Percentiles rank a stretch among this genome's conserved stretches.
These are phyloP conservation scores for Tapirus terrestris DNA, from an alignment of 2,113 vertebrate genomes.

Conservation along the genomic window DNA sequence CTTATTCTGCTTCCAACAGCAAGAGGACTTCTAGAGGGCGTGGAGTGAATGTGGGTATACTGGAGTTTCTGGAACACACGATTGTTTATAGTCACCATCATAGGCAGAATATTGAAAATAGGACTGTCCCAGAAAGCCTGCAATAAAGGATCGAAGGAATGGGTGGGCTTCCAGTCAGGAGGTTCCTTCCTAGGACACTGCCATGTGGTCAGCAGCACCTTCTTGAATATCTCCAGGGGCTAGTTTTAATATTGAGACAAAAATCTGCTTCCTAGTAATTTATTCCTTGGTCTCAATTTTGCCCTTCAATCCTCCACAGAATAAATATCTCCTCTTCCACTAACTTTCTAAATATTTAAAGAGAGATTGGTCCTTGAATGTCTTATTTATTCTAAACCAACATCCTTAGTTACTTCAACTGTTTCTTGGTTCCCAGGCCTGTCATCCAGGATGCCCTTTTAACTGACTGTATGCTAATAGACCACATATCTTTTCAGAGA, in stretches of 20 bases:
- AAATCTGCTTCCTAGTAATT: not conserved
- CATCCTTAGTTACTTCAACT: not conserved
- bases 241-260: not conserved
- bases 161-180: not conserved
- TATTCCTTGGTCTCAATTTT: not conserved
- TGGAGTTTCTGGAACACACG: not conserved
- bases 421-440: not conserved
- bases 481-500: not conserved
- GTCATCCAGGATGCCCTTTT: not conserved
- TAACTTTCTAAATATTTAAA: not conserved
- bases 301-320: not conserved
- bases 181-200: not conserved
- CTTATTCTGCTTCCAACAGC: not conserved
- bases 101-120: not conserved
- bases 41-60: not conserved
- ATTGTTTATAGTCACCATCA: not conserved
- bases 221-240: not conserved
- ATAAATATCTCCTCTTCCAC: not conserved
- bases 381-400: constrained; percentile 42
- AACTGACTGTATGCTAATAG: no score
- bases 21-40: not conserved
- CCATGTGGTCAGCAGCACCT: fast-evolving
- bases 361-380: not conserved
- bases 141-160: not conserved
- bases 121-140: not conserved